Conservation (phyloP, 2,797 vertebrate genomes). For the Potorous gilbertii region DNA sequence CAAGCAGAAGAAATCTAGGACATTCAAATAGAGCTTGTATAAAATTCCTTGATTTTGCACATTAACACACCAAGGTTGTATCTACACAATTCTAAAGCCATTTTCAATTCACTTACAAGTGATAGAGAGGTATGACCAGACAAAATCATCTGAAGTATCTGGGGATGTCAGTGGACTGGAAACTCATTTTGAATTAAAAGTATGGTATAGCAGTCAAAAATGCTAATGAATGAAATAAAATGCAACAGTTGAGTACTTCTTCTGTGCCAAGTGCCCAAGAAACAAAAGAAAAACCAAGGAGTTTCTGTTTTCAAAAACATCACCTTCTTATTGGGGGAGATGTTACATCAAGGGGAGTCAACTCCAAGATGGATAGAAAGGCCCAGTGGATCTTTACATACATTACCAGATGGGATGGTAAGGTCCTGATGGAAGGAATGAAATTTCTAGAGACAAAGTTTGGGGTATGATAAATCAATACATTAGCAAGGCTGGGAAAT, state of each 20-base stretch:
- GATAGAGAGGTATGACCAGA: not conserved
- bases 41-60: slow-evolving; percentile 45
- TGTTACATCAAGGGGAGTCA: not conserved
- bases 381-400: not conserved
- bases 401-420: not conserved
- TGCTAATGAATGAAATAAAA: not conserved
- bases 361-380: not conserved
- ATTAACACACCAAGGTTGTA: not conserved
- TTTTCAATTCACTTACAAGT: not conserved
- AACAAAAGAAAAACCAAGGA: not conserved
- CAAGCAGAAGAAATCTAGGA: slow-evolving; percentile 22
- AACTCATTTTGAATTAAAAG: not conserved
- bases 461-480: not conserved
- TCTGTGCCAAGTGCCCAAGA: not conserved
- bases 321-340: not conserved
- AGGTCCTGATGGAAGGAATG: not conserved
- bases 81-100: slow-evolving; percentile 7
- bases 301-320: not conserved
- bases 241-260: not conserved
- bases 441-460: not conserved
- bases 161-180: not conserved
- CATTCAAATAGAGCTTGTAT: slow-evolving; percentile 32
- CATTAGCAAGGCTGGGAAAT: not conserved
- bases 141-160: not conserved
- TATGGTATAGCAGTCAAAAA: not conserved